A percentile compares a stretch with the other conserved stretches of the same genome.
Evolutionary conservation across 1,140 invertebrate species (phyloP).

Genomic region (Idris sp.): DNA sequence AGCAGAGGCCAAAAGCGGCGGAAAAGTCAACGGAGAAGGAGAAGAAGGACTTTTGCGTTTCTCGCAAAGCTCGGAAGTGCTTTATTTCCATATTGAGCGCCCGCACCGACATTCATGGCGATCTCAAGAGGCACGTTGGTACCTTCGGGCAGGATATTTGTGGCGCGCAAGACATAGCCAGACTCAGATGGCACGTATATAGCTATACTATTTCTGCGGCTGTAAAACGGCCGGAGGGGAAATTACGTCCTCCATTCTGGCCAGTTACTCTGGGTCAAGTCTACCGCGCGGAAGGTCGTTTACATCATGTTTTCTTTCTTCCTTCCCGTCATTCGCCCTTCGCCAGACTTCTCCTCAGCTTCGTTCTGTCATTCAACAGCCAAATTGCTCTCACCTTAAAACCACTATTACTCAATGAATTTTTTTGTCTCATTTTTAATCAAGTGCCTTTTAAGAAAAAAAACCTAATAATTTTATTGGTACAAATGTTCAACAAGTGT

Average conservation of each 20-base stretch:
- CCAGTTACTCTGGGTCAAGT: constrained; percentile 67
- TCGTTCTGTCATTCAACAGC: constrained; percentile 47
- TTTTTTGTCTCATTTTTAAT: no score
- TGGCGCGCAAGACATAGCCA: constrained; percentile 59
- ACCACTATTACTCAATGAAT: constrained; percentile 45
- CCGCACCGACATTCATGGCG: constrained; percentile 67
- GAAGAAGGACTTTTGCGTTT: constrained; percentile 65
- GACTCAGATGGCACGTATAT: constrained; percentile 64
- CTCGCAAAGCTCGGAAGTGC: constrained; percentile 69
- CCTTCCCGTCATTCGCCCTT: constrained; percentile 47
- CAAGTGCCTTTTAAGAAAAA: no score
- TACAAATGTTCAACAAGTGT: constrained; percentile 44
- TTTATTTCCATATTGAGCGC: constrained; percentile 72
- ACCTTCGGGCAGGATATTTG: constrained; percentile 65
- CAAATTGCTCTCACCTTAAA: constrained; percentile 46
- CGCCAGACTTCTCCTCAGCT: neutral
- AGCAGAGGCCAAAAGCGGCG: constrained; percentile 14
- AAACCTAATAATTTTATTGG: no score
- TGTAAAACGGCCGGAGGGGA: constrained; percentile 56
- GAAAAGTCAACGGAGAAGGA: constrained; percentile 41
- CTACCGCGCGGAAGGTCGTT: constrained; percentile 63
- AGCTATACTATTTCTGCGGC: constrained; percentile 46
- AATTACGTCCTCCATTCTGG: constrained; percentile 64
- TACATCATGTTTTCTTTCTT: constrained; percentile 54
- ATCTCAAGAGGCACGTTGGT: constrained; percentile 69